These are phyloP conservation scores for Oscheius sp. DNA, from an alignment of 2,888 invertebrate genomes.

Conservation along the genomic window DNA sequence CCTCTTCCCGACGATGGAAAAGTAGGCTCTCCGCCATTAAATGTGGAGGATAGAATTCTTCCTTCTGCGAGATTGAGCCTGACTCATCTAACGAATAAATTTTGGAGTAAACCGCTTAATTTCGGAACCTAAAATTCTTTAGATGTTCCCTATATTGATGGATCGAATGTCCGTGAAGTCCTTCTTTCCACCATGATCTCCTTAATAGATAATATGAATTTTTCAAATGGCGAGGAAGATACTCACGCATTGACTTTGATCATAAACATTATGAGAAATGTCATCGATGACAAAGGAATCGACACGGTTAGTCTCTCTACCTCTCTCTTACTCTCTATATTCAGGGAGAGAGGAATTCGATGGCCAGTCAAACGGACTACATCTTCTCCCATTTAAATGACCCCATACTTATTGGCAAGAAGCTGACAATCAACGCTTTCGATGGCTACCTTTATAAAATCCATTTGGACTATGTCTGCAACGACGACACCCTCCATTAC, in stretches of 20 bases:
- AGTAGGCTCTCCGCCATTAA: background rate
- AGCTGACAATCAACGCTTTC: conserved; percentile 11
- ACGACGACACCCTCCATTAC: conserved; percentile 16
- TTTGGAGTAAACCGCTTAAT: conserved; percentile 16
- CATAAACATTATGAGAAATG: conserved; percentile 12
- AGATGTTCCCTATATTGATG: conserved; percentile 30
- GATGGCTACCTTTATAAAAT: conserved; percentile 20
- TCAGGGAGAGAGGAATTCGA: conserved; percentile 22
- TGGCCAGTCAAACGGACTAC: conserved; percentile 15
- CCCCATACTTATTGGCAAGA: conserved; percentile 16
- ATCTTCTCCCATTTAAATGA: conserved; percentile 27
- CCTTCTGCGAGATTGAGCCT: conserved; percentile 1
- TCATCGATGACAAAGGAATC: conserved; percentile 27
- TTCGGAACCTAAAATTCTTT: background rate
- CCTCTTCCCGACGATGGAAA: conserved; percentile 17
- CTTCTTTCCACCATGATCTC: conserved; percentile 4
- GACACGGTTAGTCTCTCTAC: conserved; percentile 18
- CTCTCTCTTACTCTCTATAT: too few species aligned
- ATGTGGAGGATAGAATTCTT: conserved; percentile 4
- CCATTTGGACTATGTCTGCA: conserved; percentile 27
- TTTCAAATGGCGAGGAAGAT: conserved; percentile 20
- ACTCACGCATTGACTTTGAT: conserved; percentile 12
- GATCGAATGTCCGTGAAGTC: conserved; percentile 21
- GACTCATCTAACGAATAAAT: conserved; percentile 11
- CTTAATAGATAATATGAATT: background rate